These are phyloP conservation scores for Artibeus lituratus DNA, from an alignment of 2,797 vertebrate genomes.

Conservation along the genomic window DNA sequence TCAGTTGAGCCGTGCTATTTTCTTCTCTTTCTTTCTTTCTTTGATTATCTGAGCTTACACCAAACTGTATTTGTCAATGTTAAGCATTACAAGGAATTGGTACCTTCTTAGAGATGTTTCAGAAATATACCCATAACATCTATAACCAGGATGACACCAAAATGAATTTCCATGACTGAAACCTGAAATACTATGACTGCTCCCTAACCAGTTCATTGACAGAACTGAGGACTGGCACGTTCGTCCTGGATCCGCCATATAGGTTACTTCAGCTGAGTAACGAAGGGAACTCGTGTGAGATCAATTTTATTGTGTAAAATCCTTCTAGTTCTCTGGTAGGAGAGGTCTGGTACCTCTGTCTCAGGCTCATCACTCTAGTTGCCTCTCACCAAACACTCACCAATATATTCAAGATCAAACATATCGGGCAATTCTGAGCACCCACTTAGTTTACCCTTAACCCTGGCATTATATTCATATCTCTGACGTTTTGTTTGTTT, in stretches of 20 bases:
- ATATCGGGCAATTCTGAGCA: slow-evolving; percentile 41
- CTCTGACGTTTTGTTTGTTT: slow-evolving; percentile 60
- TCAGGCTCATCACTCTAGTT: not conserved
- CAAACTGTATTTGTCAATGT: slow-evolving; percentile 76
- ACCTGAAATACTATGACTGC: not conserved
- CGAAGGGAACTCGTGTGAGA: not conserved
- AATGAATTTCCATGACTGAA: not conserved
- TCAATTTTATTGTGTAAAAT: not conserved
- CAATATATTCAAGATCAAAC: not conserved
- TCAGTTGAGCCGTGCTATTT: slow-evolving; percentile 37
- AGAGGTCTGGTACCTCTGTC: not conserved
- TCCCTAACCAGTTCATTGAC: not conserved
- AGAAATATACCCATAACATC: slow-evolving; percentile 72
- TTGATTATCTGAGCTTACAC: slow-evolving; percentile 83
- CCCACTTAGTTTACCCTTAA: slow-evolving; percentile 51
- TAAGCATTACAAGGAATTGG: slow-evolving; percentile 76
- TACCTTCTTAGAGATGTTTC: slow-evolving; percentile 76
- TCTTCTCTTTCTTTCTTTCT: slow-evolving; percentile 21
- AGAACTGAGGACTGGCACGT: not conserved
- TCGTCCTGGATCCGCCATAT: not conserved
- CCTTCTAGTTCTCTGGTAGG: not conserved
- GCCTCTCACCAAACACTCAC: not conserved
- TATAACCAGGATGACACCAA: slow-evolving; percentile 63
- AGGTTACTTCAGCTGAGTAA: not conserved
- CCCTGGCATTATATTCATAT: slow-evolving; percentile 53